These are phyloP conservation scores for Phenacoccus solenopsis DNA, from an alignment of 1,140 invertebrate species.

Conservation along the genomic window DNA sequence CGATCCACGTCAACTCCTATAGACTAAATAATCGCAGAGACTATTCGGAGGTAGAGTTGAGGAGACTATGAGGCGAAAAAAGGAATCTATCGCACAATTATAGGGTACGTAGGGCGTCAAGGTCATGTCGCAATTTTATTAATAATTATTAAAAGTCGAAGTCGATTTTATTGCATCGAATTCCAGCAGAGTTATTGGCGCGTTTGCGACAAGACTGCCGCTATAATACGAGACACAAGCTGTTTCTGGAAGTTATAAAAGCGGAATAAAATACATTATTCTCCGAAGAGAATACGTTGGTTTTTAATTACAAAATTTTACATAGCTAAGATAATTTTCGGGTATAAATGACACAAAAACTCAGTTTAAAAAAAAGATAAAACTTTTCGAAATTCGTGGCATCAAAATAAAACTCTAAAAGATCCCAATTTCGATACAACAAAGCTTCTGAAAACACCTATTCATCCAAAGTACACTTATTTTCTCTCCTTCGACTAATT, in stretches of 20 bases:
- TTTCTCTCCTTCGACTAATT: background rate
- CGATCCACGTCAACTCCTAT: no score
- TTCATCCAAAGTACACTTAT: background rate
- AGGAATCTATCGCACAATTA: no score
- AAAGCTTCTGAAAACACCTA: no score
- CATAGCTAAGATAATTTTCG: background rate
- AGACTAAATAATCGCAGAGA: no score
- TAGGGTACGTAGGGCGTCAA: no score
- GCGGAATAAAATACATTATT: background rate
- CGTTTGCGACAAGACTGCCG: background rate
- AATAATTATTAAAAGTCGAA: background rate
- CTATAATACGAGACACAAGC: background rate
- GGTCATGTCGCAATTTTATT: background rate
- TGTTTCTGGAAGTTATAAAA: background rate
- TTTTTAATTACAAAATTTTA: background rate
- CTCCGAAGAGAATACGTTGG: background rate
- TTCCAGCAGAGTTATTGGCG: constrained; percentile 5
- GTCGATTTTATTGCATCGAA: background rate
- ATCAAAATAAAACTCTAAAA: no score
- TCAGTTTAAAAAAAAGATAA: no score
- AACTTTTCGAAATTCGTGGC: no score
- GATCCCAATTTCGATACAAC: no score
- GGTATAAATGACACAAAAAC: no score
- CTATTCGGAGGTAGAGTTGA: no score
- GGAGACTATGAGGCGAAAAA: no score